Evolutionary conservation across 2,113 vertebrate genomes (phyloP), one percentile per base, ranked within the genome.

Genomic region (Neopipo cinnamomea): DNA sequence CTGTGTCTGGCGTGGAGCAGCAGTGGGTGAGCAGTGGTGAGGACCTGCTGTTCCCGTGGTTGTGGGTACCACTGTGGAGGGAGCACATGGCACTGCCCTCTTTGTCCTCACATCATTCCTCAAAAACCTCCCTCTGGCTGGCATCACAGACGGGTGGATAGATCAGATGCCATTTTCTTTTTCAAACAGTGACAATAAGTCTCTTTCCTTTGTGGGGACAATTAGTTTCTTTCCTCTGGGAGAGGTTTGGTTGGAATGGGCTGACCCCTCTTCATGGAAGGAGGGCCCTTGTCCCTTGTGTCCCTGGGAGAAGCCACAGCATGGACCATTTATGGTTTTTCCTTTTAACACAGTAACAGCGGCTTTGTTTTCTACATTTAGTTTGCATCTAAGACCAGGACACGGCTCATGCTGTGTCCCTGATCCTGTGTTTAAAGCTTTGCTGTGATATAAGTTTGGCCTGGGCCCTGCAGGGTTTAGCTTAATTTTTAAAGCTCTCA

Each of bases 401-500:
- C 91, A 84, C 14, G 59, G 95, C 81, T 95, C 83, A 85, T 68
- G 94, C 94, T 97, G 92, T 94, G 94, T 93, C 93, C 88, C 93
- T 95, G 96, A 96, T 96, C 96, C 92, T 91, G 47, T 93, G 96
- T 96, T 96, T 97, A 96, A 96, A 96, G 95, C 89, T 94, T 93
- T 94, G 85, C 93, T 96, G 91, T 95, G 91, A 96, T 95, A 95
- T 95, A 94, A 95, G 88, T 96, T 97, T 97, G 94, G 95, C 97
- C 95, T 97, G 77, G 95, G 81, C 80, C 88, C 93, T 82, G 96
- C 93, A 92, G 96, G 95, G 91, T 86, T 97, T 93, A 92, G 93
- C 96, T 97, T 95, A 95, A 97, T 93, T 97, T 97, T 97, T 95
- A 96, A 97, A 96, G 85, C 89, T 88, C 93, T 95, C 95, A 81